Evolutionary conservation across 2,797 vertebrate genomes (phyloP).

Genomic region (Phrynocephalus forsythii): DNA sequence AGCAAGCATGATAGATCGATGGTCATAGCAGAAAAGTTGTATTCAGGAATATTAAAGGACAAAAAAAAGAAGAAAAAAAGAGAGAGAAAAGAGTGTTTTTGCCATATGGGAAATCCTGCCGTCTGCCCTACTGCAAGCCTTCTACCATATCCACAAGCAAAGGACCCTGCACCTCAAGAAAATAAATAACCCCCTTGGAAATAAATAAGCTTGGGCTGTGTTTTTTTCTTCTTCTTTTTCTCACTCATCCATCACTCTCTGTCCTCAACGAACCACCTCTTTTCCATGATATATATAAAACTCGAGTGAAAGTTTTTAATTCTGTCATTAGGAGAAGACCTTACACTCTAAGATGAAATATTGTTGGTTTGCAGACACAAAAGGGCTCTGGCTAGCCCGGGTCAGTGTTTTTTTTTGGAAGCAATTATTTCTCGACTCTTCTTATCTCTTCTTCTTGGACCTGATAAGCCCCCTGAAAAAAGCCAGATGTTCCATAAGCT

Average conservation of each 20-base stretch:
- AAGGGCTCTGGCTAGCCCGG: slow-evolving; percentile 16
- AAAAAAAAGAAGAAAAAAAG: neutral
- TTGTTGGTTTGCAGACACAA: slow-evolving; percentile 23
- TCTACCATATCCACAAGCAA: slow-evolving; percentile 41
- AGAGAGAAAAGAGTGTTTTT: neutral
- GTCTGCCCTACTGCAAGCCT: slow-evolving; percentile 34
- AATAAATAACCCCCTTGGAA: slow-evolving; percentile 20
- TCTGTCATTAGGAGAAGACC: slow-evolving; percentile 28
- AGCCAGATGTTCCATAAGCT: slow-evolving; percentile 20
- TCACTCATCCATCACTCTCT: slow-evolving; percentile 38
- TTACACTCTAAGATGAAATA: slow-evolving; percentile 3
- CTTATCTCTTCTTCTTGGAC: slow-evolving; percentile 13
- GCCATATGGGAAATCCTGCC: slow-evolving; percentile 43
- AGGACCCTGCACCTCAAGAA: slow-evolving; percentile 37
- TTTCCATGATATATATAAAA: slow-evolving; percentile 5
- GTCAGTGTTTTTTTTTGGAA: slow-evolving; percentile 27
- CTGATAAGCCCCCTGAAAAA: slow-evolving; percentile 23
- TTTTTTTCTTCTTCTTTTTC: neutral
- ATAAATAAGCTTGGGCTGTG: slow-evolving; percentile 40
- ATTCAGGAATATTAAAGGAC: slow-evolving; percentile 33
- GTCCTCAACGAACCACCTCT: slow-evolving; percentile 10
- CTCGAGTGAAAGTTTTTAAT: neutral
- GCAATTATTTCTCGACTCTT: slow-evolving; percentile 6
- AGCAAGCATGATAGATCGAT: slow-evolving; percentile 35
- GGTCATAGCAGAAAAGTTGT: slow-evolving; percentile 20